Conservation (phyloP, 2,113 vertebrate species). For the Silurus glanis region DNA sequence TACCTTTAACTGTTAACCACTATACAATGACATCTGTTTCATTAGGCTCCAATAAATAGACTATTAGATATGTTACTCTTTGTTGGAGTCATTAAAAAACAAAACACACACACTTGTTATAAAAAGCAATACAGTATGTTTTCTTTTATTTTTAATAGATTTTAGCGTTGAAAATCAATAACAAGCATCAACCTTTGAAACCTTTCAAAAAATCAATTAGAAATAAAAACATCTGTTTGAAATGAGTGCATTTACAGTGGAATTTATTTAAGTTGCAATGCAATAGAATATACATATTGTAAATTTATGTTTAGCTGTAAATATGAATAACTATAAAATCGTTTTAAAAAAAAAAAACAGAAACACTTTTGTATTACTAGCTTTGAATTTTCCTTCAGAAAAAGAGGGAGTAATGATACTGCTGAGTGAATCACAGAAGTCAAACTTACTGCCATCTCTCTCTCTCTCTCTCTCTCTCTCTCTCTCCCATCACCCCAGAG, state of each 20-base stretch:
- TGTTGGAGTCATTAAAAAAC: background rate
- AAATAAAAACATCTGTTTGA: background rate
- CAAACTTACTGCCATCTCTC: slow-evolving; percentile 16
- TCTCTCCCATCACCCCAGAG: slow-evolving; percentile 56
- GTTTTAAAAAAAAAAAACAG: background rate
- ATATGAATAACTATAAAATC: background rate
- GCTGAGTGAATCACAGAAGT: slow-evolving; percentile 40
- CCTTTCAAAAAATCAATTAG: background rate
- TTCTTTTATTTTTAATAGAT: slow-evolving; percentile 16
- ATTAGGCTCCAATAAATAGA: background rate
- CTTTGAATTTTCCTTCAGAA: background rate
- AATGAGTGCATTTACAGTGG: background rate
- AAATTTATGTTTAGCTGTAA: background rate
- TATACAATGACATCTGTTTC: slow-evolving; percentile 46
- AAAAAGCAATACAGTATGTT: background rate
- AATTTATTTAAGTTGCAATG: background rate
- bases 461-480: background rate
- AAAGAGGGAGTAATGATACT: background rate
- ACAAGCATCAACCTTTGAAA: slow-evolving; percentile 13
- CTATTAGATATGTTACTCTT: background rate
- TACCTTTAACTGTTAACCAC: slow-evolving; percentile 37
- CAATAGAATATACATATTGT: background rate
- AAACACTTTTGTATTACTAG: background rate
- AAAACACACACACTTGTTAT: slow-evolving; percentile 5
- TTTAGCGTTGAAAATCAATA: background rate